Evolutionary conservation across 1,140 invertebrate species (phyloP).

Genomic region (Zaprionus capensis): DNA sequence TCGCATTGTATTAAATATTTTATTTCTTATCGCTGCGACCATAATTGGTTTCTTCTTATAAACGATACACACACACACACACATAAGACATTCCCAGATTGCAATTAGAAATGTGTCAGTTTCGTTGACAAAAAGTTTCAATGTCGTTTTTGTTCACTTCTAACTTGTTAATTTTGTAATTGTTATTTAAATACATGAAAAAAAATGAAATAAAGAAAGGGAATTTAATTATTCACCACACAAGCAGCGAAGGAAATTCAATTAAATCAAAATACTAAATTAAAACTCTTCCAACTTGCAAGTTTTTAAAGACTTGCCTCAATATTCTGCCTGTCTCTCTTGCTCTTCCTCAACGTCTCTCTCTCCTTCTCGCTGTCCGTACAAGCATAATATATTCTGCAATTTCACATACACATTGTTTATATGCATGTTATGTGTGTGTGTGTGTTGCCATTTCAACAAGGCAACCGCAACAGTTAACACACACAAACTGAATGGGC

Average conservation of each 20-base stretch:
- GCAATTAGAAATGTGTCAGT: conserved; percentile 17
- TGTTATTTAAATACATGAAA: not conserved
- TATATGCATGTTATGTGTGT: not conserved
- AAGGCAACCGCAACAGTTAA: conserved; percentile 35
- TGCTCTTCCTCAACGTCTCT: not conserved
- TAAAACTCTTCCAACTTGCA: not conserved
- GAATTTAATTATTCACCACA: conserved; percentile 14
- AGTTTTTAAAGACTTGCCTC: not conserved
- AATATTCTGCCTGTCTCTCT: not conserved
- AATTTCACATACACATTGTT: conserved; percentile 2
- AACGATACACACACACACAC: conserved; percentile 2
- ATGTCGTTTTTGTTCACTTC: not conserved
- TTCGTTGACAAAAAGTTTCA: conserved; percentile 3
- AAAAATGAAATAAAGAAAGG: not conserved
- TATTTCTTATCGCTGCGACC: conserved; percentile 15
- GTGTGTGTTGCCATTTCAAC: conserved; percentile 13
- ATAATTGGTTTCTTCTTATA: conserved; percentile 19
- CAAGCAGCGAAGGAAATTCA: not conserved
- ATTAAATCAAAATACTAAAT: not conserved
- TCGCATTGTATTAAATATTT: conserved; percentile 50
- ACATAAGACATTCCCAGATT: not conserved
- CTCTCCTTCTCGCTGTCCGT: not conserved
- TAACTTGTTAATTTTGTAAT: not conserved
- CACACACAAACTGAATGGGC: conserved; percentile 33
- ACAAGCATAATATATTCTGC: not conserved